A percentile compares a stretch with the other conserved stretches of the same genome.
These are phyloP conservation scores for Ormyrus nitidulus DNA, from an alignment of 2,888 invertebrate genomes.

Conservation along the genomic window DNA sequence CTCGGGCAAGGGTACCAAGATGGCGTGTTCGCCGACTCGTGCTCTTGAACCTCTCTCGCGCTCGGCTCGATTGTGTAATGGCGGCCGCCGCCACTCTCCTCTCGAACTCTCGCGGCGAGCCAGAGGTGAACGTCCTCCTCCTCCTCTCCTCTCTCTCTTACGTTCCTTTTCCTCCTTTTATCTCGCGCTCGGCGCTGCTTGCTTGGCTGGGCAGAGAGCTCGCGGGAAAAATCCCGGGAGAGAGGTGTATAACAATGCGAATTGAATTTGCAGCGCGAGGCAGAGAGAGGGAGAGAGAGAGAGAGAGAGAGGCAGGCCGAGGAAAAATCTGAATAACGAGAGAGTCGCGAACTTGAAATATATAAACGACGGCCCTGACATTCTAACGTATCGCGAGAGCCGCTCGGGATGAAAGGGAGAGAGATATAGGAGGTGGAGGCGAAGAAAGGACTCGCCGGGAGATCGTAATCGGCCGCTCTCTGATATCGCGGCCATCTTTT, in stretches of 20 bases:
- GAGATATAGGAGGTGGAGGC: neutral
- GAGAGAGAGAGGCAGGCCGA: neutral
- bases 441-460: constrained; percentile 8
- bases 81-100: constrained; percentile 61
- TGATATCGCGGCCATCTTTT: constrained; percentile 41
- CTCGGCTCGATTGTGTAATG: constrained; percentile 71
- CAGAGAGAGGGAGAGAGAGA: too few relatives aligned
- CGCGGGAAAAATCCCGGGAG: constrained; percentile 32
- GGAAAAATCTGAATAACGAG: constrained; percentile 51
- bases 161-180: constrained; percentile 56
- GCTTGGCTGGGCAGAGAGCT: constrained; percentile 1
- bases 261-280: constrained; percentile 54
- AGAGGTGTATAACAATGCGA: constrained; percentile 53
- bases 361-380: constrained; percentile 56
- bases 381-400: constrained; percentile 45
- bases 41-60: constrained; percentile 32
- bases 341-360: constrained; percentile 59
- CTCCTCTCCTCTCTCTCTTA: constrained; percentile 60
- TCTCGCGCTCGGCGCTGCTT: constrained; percentile 24
- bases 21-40: constrained; percentile 60
- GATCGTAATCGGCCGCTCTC: constrained; percentile 33
- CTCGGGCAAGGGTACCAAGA: constrained; percentile 67
- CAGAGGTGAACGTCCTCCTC: constrained; percentile 70
- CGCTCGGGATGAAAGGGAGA: constrained; percentile 15
- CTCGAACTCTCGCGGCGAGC: constrained; percentile 39